Conservation (phyloP, 2,888 invertebrate genomes). For the Stramonita haemastoma region DNA sequence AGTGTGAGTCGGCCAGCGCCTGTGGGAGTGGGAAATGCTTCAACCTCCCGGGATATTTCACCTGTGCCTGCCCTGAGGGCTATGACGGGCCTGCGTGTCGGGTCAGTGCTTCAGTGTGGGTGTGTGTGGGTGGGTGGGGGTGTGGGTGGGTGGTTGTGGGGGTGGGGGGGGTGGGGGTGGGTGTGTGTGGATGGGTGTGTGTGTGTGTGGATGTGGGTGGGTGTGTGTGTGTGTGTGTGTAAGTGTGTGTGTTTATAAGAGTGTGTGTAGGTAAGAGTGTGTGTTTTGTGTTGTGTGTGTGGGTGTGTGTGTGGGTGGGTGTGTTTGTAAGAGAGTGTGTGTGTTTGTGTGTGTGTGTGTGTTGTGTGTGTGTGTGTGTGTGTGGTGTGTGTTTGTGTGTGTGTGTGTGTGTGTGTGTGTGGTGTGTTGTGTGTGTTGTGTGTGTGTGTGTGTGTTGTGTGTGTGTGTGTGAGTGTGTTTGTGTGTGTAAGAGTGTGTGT, state of each 20-base stretch:
- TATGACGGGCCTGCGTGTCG: slow-evolving; percentile 79
- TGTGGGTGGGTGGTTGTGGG: neutral
- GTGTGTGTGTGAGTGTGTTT: no score
- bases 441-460: no score
- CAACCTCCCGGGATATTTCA: slow-evolving; percentile 82
- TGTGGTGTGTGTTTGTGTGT: no score
- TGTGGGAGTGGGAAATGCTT: slow-evolving; percentile 90
- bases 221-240: neutral
- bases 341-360: no score
- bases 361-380: no score
- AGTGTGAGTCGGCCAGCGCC: slow-evolving; percentile 55
- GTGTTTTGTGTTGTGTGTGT: no score
- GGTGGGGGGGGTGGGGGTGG: no score
- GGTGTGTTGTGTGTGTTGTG: no score
- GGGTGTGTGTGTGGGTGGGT: no score
- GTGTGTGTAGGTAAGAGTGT: neutral
- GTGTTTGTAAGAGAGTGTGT: no score
- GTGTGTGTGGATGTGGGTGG: neutral
- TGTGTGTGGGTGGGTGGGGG: neutral
- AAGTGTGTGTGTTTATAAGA: neutral
- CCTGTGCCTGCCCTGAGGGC: slow-evolving; percentile 65
- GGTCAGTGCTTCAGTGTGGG: slow-evolving; percentile 49
- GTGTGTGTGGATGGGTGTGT: neutral
- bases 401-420: no score
- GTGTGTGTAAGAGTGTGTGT: no score